Percentiles rank a stretch among this genome's conserved stretches.
Evolutionary conservation across 2,888 invertebrate genomes (phyloP).

Genomic region (Osedax fenrisi): DNA sequence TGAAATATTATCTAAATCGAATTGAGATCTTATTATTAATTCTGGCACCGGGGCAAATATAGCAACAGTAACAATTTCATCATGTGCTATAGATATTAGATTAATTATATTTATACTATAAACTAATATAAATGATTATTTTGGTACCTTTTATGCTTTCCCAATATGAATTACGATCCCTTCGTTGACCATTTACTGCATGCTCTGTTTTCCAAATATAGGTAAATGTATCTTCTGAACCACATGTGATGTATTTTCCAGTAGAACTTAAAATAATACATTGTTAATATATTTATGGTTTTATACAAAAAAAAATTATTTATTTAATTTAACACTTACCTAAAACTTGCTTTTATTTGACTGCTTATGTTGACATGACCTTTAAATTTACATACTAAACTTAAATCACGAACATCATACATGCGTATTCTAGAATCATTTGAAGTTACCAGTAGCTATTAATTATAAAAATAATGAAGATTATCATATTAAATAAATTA

Average conservation of each 20-base stretch:
- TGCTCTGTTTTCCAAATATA: conserved; percentile 96
- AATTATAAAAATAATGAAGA: not conserved
- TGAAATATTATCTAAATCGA: conserved; percentile 28
- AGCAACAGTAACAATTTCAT: conserved; percentile 88
- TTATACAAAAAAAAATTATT: not conserved
- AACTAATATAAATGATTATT: not conserved
- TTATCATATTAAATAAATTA: not conserved
- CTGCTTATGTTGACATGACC: conserved; percentile 84
- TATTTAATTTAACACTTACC: conserved; percentile 44
- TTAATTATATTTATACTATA: not conserved
- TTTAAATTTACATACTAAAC: conserved; percentile 85
- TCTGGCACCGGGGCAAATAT: conserved; percentile 94
- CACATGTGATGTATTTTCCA: conserved; percentile 89
- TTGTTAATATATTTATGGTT: not conserved
- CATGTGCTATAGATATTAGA: conserved; percentile 60
- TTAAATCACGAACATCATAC: conserved; percentile 85
- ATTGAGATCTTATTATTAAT: conserved; percentile 55
- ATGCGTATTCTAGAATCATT: conserved; percentile 91
- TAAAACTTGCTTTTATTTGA: conserved; percentile 88
- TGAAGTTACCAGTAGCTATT: conserved; percentile 67
- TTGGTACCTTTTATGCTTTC: conserved; percentile 68
- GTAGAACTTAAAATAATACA: conserved; percentile 63
- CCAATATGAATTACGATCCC: conserved; percentile 93
- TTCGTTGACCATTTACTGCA: conserved; percentile 76
- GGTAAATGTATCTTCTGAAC: conserved; percentile 90